Conservation (phyloP, 2,113 vertebrate genomes). For the Upupa epops region DNA sequence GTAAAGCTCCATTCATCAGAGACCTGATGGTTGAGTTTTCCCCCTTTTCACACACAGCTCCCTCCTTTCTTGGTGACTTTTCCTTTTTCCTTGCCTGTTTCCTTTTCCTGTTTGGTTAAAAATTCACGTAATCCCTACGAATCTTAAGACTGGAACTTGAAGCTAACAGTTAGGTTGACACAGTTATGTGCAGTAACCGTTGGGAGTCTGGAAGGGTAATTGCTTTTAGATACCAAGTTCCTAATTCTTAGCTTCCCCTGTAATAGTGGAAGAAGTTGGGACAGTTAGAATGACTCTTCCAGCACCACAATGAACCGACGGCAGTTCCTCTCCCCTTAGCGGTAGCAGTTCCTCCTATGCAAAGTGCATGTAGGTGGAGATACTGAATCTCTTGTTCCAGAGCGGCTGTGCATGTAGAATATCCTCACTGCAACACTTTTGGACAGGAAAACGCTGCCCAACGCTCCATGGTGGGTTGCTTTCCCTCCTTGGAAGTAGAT, state of each 20-base stretch:
- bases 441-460: background rate
- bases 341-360: background rate
- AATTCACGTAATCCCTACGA: background rate
- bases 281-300: background rate
- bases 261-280: background rate
- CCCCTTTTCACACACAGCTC: background rate
- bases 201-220: background rate
- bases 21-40: rapidly evolving
- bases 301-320: background rate
- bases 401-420: background rate
- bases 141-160: rapidly evolving
- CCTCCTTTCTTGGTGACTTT: background rate
- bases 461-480: rapidly evolving
- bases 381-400: background rate
- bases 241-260: background rate
- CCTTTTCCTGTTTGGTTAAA: background rate
- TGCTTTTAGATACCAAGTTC: background rate
- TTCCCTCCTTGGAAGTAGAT: background rate
- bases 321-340: background rate
- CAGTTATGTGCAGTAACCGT: background rate
- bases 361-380: background rate
- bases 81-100: background rate
- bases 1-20: background rate
- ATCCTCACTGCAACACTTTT: background rate
- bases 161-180: no score